A percentile compares a stretch with the other conserved stretches of the same genome.
These are phyloP conservation scores for Agonopterix heracliana DNA, from an alignment of 2,888 invertebrate genomes.

Conservation along the genomic window DNA sequence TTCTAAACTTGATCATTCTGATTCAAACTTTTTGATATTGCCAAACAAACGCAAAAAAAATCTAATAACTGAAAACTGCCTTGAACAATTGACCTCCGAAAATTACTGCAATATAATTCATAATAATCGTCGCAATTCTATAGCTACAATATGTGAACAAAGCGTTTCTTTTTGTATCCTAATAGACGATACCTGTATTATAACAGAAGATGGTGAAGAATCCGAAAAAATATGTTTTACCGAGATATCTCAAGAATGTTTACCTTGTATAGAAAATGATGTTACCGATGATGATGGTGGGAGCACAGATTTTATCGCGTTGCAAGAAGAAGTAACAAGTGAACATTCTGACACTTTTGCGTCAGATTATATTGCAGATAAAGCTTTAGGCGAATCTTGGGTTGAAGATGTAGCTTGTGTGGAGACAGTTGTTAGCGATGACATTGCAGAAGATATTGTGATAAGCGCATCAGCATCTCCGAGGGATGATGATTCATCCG, in stretches of 20 bases:
- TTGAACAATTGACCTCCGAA: slow-evolving; percentile 31
- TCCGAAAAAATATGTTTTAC: slow-evolving; percentile 48
- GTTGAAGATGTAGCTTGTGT: slow-evolving; percentile 64
- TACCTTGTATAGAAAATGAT: slow-evolving; percentile 26
- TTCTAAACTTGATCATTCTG: slow-evolving; percentile 18
- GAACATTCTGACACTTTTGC: slow-evolving; percentile 28
- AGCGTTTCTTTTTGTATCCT: slow-evolving; percentile 63
- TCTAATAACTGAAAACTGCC: slow-evolving; percentile 19
- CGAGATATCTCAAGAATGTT: slow-evolving; percentile 39
- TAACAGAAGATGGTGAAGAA: slow-evolving; percentile 49
- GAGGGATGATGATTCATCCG: slow-evolving; percentile 26
- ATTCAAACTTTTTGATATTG: slow-evolving; percentile 24
- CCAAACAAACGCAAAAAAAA: slow-evolving; percentile 45
- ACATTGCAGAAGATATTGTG: slow-evolving; percentile 53
- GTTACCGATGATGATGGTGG: slow-evolving; percentile 12
- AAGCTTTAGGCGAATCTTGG: slow-evolving; percentile 49
- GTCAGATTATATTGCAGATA: slow-evolving; percentile 32
- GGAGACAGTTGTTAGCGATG: slow-evolving; percentile 65
- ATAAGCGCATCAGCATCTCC: slow-evolving; percentile 40
- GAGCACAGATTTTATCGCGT: slow-evolving; percentile 12
- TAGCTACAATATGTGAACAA: slow-evolving; percentile 53
- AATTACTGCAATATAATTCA: slow-evolving; percentile 44
- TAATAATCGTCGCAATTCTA: slow-evolving; percentile 56
- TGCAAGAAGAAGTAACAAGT: slow-evolving; percentile 17
- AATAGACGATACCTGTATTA: slow-evolving; percentile 57